Evolutionary conservation across 2,797 vertebrate genomes (phyloP), one percentile per base, ranked within the genome.

Genomic region (Leucoraja ocellata): DNA sequence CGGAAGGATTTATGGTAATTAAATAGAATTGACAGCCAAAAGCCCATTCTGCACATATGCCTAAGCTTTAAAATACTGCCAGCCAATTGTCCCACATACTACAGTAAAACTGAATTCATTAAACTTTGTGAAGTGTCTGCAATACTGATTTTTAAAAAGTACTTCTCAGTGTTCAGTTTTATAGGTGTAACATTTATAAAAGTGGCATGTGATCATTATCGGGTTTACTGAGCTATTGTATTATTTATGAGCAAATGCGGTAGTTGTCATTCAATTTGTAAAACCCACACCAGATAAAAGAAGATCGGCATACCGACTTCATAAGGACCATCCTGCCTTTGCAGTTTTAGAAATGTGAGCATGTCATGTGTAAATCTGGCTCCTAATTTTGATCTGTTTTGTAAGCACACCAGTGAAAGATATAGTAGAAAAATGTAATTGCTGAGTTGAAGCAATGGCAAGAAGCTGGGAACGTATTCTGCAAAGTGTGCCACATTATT

Each of bases 91-190:
- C 16, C 71, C 23, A 74, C 36, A n/a, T 76, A 92, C 71, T 76
- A 28, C 88, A 25, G 68, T 91, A 13, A 91, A n/a, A 14, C 71
- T 54, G 90, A 76, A 74, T 74, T 92, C 21, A 74, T 92, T 92
- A 76, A 54, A 39, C 28, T 54, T 54, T 92, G 68, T 74, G 23
- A 92, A 54, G 13, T 92, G 39, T 74, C 84, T 68, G 63, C n/a
- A 88, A 65, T 65, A 54, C 71, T 74, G 90, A 92, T 76, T 91
- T 58, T 91, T 58, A 25, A 58, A 92, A 92, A 46, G 39, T 46
- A 11, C 25, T n/a, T 92, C 73, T 92, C 68, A 54, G 46, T 71
- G 21, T 21, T 36, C 32, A 73, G 36, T 91, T 54, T 91, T 92
- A 92, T 76, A 23, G 5, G 11, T 46, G 90, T 54, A 74, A 74